Conservation (phyloP, 2,797 vertebrate species). For the Sphenopsis melanotis region DNA sequence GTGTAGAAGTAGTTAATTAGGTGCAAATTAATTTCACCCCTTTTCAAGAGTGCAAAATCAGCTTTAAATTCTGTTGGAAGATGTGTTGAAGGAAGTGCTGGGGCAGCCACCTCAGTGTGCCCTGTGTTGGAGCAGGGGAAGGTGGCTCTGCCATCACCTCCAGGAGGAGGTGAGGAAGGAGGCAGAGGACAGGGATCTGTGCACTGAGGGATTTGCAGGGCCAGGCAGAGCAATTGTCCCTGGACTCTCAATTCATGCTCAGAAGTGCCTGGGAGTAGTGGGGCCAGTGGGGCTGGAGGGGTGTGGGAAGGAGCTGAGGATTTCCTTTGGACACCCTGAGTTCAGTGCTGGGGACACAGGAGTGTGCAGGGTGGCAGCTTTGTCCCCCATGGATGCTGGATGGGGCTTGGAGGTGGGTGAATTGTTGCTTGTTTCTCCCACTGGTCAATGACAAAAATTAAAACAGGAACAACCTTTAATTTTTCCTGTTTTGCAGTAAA, state of each 20-base stretch:
- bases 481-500: neutral
- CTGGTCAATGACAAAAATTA: neutral
- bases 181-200: neutral
- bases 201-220: neutral
- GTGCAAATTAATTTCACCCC: neutral
- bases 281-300: neutral
- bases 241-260: neutral
- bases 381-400: neutral
- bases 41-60: neutral
- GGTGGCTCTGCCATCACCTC: neutral
- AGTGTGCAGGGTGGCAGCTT: fast-evolving
- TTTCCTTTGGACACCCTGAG: neutral
- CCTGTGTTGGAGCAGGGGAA: fast-evolving
- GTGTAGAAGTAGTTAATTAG: neutral
- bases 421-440: neutral
- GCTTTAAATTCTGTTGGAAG: neutral
- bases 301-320: neutral
- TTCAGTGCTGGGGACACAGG: neutral
- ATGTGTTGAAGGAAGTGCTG: neutral
- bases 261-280: neutral
- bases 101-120: neutral
- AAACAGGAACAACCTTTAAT: neutral
- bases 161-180: neutral
- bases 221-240: neutral
- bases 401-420: neutral